Conservation (phyloP, 1,140 invertebrate genomes). For the Diachasma alloeum region DNA sequence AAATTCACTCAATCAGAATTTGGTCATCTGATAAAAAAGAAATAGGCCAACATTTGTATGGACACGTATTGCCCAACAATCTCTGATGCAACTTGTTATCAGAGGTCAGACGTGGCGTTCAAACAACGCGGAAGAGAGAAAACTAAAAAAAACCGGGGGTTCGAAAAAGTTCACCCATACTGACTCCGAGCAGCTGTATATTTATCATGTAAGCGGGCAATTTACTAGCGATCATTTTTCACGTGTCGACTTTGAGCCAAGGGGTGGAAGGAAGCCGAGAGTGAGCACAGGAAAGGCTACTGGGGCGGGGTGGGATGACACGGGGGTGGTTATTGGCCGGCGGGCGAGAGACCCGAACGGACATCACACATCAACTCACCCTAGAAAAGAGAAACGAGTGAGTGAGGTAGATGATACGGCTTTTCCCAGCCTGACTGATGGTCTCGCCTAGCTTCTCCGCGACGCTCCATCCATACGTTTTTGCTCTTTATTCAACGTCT, state of each 20-base stretch:
- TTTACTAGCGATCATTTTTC: constrained; percentile 66
- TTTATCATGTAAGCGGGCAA: constrained; percentile 67
- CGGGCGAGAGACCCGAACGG: constrained; percentile 55
- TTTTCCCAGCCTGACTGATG: constrained; percentile 58
- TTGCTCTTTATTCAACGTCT: constrained; percentile 38
- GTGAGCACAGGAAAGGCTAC: not conserved
- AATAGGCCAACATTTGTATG: not conserved
- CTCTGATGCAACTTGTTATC: not conserved
- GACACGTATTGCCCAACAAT: not conserved
- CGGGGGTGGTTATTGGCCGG: constrained; percentile 57
- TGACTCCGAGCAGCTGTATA: constrained; percentile 46
- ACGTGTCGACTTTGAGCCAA: constrained; percentile 55
- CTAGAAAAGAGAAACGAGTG: not conserved
- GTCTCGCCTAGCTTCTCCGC: constrained; percentile 39
- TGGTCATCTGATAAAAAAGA: not conserved
- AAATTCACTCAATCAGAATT: not conserved
- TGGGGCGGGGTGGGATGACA: not conserved
- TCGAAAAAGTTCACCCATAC: not conserved
- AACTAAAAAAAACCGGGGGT: not conserved
- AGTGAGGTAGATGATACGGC: constrained; percentile 1
- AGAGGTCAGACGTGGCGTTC: not conserved
- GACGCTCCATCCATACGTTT: constrained; percentile 36
- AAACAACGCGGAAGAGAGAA: not conserved
- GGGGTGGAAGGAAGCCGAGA: constrained; percentile 25
- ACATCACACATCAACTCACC: constrained; percentile 51